Conservation (phyloP, 2,888 invertebrate species). For the Diadromus collaris region DNA sequence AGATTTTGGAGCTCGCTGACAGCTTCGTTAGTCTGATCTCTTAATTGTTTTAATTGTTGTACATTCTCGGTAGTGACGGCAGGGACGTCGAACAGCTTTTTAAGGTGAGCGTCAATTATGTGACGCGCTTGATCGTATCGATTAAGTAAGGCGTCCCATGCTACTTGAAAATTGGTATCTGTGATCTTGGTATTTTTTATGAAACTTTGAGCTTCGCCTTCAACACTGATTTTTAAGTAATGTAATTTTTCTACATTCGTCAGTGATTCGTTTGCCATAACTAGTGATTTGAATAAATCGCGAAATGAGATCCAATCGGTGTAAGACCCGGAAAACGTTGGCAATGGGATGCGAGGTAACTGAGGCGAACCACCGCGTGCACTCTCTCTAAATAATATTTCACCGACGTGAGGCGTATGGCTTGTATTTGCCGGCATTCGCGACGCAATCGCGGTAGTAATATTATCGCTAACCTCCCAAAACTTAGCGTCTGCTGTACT, state of each 20-base stretch:
- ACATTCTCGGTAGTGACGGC: slow-evolving; percentile 22
- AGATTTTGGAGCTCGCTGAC: slow-evolving; percentile 4
- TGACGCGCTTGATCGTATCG: slow-evolving; percentile 20
- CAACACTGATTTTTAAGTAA: slow-evolving; percentile 36
- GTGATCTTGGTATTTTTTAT: slow-evolving; percentile 21
- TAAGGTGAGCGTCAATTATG: slow-evolving; percentile 20
- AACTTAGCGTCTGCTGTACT: slow-evolving; percentile 12
- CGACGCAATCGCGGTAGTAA: slow-evolving; percentile 8
- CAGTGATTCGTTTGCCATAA: slow-evolving; percentile 17
- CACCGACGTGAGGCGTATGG: no score
- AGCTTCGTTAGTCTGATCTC: slow-evolving; percentile 26
- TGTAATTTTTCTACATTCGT: slow-evolving; percentile 42
- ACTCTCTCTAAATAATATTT: not conserved
- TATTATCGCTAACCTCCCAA: slow-evolving; percentile 20
- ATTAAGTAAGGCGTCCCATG: slow-evolving; percentile 21
- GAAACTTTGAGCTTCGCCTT: slow-evolving; percentile 23
- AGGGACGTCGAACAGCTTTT: slow-evolving; percentile 14
- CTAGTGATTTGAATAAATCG: slow-evolving; percentile 25
- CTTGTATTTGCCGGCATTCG: no score
- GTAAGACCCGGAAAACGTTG: slow-evolving; percentile 20
- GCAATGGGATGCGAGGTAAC: slow-evolving; percentile 39
- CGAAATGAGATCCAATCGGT: slow-evolving; percentile 25
- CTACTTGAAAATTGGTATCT: slow-evolving; percentile 32
- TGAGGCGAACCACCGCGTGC: slow-evolving; percentile 1
- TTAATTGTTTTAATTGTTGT: not conserved